Conservation (phyloP, 2,113 vertebrate species). For the Microcebus tavaratra region DNA sequence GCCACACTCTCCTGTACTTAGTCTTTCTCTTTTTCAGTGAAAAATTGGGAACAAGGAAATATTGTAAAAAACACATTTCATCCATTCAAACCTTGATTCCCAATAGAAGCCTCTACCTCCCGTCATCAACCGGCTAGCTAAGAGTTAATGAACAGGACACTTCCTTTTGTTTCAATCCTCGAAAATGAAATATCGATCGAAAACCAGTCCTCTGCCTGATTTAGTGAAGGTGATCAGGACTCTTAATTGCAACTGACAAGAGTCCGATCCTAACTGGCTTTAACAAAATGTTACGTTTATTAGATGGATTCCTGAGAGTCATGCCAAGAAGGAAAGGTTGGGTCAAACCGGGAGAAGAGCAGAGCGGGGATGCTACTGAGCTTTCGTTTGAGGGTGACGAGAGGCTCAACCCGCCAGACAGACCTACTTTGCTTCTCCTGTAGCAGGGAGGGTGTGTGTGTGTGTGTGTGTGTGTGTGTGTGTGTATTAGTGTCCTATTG, state of each 20-base stretch:
- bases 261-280: background rate
- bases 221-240: background rate
- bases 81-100: background rate
- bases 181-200: background rate
- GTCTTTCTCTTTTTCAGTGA: background rate
- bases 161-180: slow-evolving; percentile 1
- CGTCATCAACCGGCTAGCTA: background rate
- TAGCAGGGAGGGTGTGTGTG: background rate
- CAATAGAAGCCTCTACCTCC: background rate
- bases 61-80: background rate
- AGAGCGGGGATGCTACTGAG: background rate
- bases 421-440: background rate
- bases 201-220: background rate
- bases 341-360: background rate
- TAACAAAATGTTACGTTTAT: background rate
- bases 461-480: background rate
- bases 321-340: background rate
- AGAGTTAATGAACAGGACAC: background rate
- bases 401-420: background rate
- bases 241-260: background rate
- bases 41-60: background rate
- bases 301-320: background rate
- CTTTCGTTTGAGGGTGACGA: background rate
- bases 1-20: background rate
- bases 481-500: background rate